Evolutionary conservation across 2,113 vertebrate species (phyloP), one percentile per base, ranked within the genome.

Genomic region (Pluvialis apricaria): DNA sequence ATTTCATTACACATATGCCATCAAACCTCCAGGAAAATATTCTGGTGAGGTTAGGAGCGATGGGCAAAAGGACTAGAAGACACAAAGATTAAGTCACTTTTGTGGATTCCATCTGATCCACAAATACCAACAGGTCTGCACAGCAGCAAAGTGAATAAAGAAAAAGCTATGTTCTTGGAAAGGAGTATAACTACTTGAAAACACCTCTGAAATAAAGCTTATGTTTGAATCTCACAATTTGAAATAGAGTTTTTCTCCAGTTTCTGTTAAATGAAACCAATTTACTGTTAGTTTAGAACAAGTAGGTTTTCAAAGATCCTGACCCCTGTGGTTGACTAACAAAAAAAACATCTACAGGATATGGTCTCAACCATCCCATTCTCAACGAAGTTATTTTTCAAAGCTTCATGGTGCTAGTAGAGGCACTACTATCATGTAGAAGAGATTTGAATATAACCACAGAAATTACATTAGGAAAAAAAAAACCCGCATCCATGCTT

Each of bases 401-500:
- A 62, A 95, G 71, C 34, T 88, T 78, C 40, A 94, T 2, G 29
- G 75, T 60, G 69, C 52, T 77, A 82, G 42, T 28, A 84, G 71
- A 90, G 52, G 52, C 57, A 29, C 57, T 82, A 38, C n/a, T 40
- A 76, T 11, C 26, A 10, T 13, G 75, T 58, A 73, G 29, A 47
- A 42, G 64, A 80, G 55, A 83, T 82, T 28, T 40, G 24, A 92
- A 82, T 12, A 88, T 6, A 88, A 87, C 44, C 86, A 91, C 52
- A 78, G 31, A 76, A 60, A 84, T 38, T 62, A 71, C 51, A 82
- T 70, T 62, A 88, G 28, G n/a, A n/a, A 1, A 87, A n/a, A 58
- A 73, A 78, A 96, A 49, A 28, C 10, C 29, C 5, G 6, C 14
- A 71, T 55, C 79, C 60, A 60, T 96, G 98, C 98, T 98, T 98